Evolutionary conservation across 2,797 vertebrate species (phyloP).

Genomic region (Tauraco hartlaubi): DNA sequence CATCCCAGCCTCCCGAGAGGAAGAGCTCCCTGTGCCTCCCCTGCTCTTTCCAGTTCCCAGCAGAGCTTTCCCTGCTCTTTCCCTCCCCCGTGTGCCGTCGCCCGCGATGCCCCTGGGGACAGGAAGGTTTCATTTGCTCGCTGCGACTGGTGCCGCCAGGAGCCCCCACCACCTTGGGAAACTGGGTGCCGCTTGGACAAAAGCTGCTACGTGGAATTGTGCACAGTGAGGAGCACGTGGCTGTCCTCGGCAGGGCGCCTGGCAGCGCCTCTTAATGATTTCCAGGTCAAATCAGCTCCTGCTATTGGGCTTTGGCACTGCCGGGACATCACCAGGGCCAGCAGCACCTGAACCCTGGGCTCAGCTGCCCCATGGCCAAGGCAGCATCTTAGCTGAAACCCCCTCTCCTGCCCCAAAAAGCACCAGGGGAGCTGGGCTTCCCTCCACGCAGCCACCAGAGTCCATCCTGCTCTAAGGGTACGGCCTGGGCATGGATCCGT

Average conservation of each 20-base stretch:
- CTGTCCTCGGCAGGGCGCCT: background rate
- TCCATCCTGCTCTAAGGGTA: background rate
- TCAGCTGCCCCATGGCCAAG: accelerated
- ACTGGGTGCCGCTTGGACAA: accelerated
- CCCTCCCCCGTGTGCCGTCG: accelerated
- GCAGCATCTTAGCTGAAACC: background rate
- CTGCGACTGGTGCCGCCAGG: accelerated
- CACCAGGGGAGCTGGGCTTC: accelerated
- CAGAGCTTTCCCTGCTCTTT: background rate
- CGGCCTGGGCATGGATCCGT: accelerated
- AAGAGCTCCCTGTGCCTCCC: background rate
- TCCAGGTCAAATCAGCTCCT: background rate
- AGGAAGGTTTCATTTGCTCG: background rate
- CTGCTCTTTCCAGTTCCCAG: background rate
- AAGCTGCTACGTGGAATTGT: background rate
- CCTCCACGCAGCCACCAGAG: background rate
- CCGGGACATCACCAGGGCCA: background rate
- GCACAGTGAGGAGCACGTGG: accelerated
- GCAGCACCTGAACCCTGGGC: background rate
- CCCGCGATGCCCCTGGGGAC: background rate
- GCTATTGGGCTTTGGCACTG: background rate
- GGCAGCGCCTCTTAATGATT: background rate
- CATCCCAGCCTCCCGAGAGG: background rate
- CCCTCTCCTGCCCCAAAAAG: background rate
- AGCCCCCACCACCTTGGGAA: background rate